Base-by-base conservation (phyloP, 2,113 vertebrate species). In the Platysternon megacephalum region DNA sequence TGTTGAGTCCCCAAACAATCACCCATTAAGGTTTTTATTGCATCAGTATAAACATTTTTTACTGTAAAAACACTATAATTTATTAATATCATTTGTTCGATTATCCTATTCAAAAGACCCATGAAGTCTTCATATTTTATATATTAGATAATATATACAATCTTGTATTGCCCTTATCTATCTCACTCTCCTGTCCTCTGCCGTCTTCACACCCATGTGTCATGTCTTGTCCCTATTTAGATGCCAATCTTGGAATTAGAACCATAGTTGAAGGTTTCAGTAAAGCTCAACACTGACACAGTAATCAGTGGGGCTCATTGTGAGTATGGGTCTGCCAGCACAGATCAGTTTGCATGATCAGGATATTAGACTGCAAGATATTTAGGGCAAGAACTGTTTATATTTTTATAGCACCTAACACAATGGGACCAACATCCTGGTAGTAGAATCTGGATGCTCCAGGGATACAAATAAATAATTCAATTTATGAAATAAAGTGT, bases 201-300 rank as follows among this genome's bases (percentile, higher is more conserved):
- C 26, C 29, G 16, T 5, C 46, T 89, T 79, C 68, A 93, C 2
- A 48, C 1, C 13, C 51, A 14, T 44, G n/a, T 8, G n/a, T 1
- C 0, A 0, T 12, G 79, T 0, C 1, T 0, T 56, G 74, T 80
- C 35, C 55, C 68, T 44, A 29, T 9, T 48, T 39, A 87, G 86
- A 32, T 22, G 29, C 26, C 3, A 46, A 44, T 49, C 78, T 82
- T 0, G 1, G 42, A 22, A 58, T 7, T 4, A 24, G 14, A 93
- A 24, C n/a, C 48, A 76, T 12, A 14, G 16, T 16, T 90, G 12
- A 35, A 49, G 35, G 17, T 58, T 87, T 91, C 55, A 78, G 1
- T 11, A 39, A 91, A 80, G 76, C 52, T 55, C n/a, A 3, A 44
- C 39, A 83, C 49, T 48, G 53, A 65, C 44, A 83, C 0, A 79